Conservation (phyloP, 2,113 vertebrate species). For the Urocynchramus pylzowi region DNA sequence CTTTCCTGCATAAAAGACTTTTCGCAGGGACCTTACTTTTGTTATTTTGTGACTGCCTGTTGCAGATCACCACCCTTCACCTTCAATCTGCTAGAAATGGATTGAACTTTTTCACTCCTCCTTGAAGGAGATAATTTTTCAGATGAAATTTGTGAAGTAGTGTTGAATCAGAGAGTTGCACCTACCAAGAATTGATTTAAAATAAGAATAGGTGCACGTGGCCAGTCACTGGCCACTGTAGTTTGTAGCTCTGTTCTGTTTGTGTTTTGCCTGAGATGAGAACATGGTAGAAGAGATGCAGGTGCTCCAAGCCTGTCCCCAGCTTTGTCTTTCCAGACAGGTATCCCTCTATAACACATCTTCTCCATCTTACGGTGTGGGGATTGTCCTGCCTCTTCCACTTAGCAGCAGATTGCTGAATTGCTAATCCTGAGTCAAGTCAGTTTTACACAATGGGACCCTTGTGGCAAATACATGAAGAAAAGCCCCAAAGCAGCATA, state of each 20-base stretch:
- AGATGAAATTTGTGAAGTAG: background rate
- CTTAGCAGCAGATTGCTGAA: fast-evolving
- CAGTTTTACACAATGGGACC: background rate
- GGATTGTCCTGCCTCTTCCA: background rate
- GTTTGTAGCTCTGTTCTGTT: background rate
- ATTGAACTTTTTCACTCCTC: background rate
- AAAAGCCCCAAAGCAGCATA: background rate
- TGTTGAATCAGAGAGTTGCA: background rate
- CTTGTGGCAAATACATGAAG: background rate
- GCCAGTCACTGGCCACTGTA: background rate
- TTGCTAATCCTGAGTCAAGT: background rate
- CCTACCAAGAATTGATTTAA: background rate
- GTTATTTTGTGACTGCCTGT: background rate
- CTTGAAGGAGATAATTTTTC: background rate
- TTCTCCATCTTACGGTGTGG: fast-evolving
- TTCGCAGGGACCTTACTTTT: background rate
- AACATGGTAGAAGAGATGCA: background rate
- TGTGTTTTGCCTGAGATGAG: background rate
- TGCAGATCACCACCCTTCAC: background rate
- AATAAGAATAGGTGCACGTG: background rate
- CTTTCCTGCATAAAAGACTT: background rate
- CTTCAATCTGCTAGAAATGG: background rate
- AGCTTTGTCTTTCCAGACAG: background rate
- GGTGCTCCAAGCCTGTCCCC: background rate
- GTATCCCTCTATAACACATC: background rate